Conservation (phyloP, 1,140 invertebrate species). For the Hesperophylax magnus region DNA sequence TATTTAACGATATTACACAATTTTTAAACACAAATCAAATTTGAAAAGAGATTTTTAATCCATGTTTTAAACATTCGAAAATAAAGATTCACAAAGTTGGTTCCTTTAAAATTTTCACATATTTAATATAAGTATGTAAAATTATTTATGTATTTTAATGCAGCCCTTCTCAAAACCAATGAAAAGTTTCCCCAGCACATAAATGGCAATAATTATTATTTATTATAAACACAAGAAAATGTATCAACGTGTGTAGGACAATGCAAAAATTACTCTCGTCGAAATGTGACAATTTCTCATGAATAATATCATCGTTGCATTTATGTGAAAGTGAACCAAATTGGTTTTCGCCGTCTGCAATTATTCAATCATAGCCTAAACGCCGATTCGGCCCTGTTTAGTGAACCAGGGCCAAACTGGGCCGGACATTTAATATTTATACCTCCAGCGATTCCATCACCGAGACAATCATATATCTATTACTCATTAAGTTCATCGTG, state of each 20-base stretch:
- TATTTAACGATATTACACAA: neutral
- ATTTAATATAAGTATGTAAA: slow-evolving; percentile 30
- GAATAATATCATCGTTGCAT: too few relatives aligned
- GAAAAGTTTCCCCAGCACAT: neutral
- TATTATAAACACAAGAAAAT: too few relatives aligned
- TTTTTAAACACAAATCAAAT: neutral
- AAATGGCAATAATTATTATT: too few relatives aligned
- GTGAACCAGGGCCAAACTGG: neutral
- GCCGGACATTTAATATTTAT: slow-evolving; percentile 20
- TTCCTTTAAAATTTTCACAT: neutral
- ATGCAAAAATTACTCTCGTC: too few relatives aligned
- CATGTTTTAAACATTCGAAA: too few relatives aligned
- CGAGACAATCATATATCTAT: neutral
- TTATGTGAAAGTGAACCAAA: too few relatives aligned
- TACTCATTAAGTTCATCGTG: neutral
- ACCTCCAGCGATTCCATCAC: neutral
- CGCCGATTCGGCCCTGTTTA: neutral
- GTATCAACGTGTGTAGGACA: too few relatives aligned
- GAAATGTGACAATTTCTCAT: too few relatives aligned
- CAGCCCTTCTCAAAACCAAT: neutral
- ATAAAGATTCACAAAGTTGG: too few relatives aligned
- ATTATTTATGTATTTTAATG: neutral
- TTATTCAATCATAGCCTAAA: slow-evolving; percentile 8
- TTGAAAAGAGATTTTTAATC: neutral
- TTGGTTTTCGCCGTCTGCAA: neutral